Evolutionary conservation across 2,797 vertebrate species (phyloP).

Genomic region (Lepilemur septentrionalis): DNA sequence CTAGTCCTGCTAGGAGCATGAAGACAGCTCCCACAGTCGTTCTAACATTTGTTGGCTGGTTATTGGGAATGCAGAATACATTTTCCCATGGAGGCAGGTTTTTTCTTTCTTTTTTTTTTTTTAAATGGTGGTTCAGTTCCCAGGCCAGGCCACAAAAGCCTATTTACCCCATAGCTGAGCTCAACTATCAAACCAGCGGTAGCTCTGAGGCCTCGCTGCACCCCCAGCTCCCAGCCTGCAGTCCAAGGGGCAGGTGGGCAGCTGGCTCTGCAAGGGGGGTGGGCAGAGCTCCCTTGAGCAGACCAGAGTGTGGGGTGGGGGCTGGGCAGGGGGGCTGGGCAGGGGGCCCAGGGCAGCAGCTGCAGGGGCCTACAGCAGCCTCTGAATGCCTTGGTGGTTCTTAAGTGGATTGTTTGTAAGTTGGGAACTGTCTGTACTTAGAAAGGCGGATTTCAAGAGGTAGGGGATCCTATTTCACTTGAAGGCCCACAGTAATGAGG

Average conservation of each 20-base stretch:
- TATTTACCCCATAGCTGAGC: slow-evolving; percentile 75
- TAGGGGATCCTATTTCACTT: slow-evolving; percentile 80
- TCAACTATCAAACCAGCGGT: slow-evolving; percentile 75
- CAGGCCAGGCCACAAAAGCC: slow-evolving; percentile 79
- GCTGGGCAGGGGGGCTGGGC: slow-evolving; percentile 54
- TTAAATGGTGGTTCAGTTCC: slow-evolving; percentile 75
- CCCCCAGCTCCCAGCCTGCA: slow-evolving; percentile 19
- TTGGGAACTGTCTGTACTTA: slow-evolving; percentile 79
- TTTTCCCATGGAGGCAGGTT: slow-evolving; percentile 70
- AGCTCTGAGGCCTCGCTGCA: slow-evolving; percentile 74
- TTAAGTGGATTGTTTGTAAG: slow-evolving; percentile 81
- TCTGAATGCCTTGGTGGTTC: slow-evolving; percentile 79
- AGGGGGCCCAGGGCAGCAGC: slow-evolving; percentile 71
- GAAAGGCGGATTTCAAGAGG: slow-evolving; percentile 80
- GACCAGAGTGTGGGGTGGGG: slow-evolving; percentile 35
- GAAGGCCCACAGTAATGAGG: slow-evolving; percentile 80
- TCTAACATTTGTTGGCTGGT: not conserved
- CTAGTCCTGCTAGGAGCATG: not conserved
- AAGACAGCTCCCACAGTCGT: slow-evolving; percentile 22
- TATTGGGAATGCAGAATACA: slow-evolving; percentile 57
- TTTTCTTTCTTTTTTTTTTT: not conserved
- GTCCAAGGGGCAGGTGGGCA: slow-evolving; percentile 78
- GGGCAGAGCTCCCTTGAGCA: slow-evolving; percentile 53
- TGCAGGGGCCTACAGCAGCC: slow-evolving; percentile 70
- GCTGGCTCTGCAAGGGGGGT: slow-evolving; percentile 61